Evolutionary conservation across 2,113 vertebrate genomes (phyloP).

Genomic region (Labeo catla): DNA sequence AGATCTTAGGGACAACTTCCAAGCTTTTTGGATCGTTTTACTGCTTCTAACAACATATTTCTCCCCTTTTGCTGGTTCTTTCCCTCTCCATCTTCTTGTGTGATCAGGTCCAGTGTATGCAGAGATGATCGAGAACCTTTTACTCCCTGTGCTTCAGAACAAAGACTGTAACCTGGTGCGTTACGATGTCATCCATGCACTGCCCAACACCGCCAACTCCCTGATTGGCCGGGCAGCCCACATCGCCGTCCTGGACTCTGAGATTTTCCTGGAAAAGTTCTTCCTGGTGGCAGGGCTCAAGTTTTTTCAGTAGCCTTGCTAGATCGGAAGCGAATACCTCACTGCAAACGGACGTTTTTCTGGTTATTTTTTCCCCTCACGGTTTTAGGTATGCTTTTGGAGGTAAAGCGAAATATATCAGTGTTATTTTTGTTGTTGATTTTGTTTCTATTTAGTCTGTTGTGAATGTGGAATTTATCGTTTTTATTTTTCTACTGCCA

Average conservation of each 20-base stretch:
- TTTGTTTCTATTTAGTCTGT: conserved; percentile 80
- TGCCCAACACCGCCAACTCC: conserved; percentile 98
- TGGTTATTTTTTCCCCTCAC: conserved; percentile 74
- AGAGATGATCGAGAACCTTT: conserved; percentile 98
- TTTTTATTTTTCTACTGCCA: conserved; percentile 91
- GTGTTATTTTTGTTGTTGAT: conserved; percentile 73
- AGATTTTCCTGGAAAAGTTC: conserved; percentile 99
- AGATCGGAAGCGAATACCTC: conserved; percentile 87
- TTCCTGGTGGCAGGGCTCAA: conserved; percentile 96
- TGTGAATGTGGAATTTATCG: conserved; percentile 83
- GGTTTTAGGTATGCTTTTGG: conserved; percentile 86
- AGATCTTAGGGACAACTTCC: not conserved
- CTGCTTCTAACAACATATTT: not conserved
- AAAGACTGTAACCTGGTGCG: conserved; percentile 95
- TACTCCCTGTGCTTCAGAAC: conserved; percentile 93
- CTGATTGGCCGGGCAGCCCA: conserved; percentile 97
- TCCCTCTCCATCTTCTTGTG: not conserved
- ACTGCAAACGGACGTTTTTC: conserved; percentile 81
- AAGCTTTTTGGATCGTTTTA: not conserved
- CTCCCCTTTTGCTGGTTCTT: not conserved
- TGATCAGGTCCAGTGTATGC: conserved; percentile 91
- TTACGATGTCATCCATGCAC: conserved; percentile 95
- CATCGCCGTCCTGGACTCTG: conserved; percentile 98
- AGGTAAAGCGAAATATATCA: conserved; percentile 61
- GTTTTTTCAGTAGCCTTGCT: conserved; percentile 91